Percentiles rank a stretch among this genome's conserved stretches.
phyloP scores from a whole-genome alignment of 2,888 invertebrate species.

The Oscheius sp. region DNA sequence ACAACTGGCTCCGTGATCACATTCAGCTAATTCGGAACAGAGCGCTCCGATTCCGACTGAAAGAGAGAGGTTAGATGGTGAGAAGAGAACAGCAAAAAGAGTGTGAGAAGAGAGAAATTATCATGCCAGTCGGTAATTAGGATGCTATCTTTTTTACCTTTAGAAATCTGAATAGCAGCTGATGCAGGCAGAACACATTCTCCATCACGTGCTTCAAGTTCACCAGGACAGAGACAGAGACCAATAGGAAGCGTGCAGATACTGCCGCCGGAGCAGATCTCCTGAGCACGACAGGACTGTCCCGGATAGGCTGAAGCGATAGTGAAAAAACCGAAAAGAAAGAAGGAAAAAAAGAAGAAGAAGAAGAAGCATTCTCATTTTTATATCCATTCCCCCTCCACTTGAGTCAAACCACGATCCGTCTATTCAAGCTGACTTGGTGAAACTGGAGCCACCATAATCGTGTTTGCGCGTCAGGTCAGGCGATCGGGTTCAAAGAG shows the following conservation, averaged over 20 bases:
- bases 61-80: slow-evolving; percentile 20
- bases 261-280: slow-evolving; percentile 66
- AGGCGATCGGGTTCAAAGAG: too few relatives aligned
- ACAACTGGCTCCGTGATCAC: slow-evolving; percentile 62
- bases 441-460: too few relatives aligned
- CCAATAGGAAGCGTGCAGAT: slow-evolving; percentile 63
- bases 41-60: slow-evolving; percentile 65
- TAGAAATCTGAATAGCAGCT: slow-evolving; percentile 46
- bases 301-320: slow-evolving; percentile 55
- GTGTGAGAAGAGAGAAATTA: neutral
- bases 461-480: too few relatives aligned
- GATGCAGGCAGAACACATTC: slow-evolving; percentile 61
- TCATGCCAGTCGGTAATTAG: too few relatives aligned
- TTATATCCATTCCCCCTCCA: neutral
- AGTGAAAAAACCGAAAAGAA: neutral
- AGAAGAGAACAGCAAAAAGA: slow-evolving; percentile 1
- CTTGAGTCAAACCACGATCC: too few relatives aligned
- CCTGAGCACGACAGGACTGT: slow-evolving; percentile 60
- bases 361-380: neutral
- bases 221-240: slow-evolving; percentile 67
- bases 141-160: too few relatives aligned
- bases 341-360: slow-evolving; percentile 2
- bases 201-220: slow-evolving; percentile 61
- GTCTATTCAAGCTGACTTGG: too few relatives aligned
- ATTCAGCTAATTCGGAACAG: slow-evolving; percentile 61